phyloP scores from a whole-genome alignment of 2,797 vertebrate species.

The Erethizon dorsatum region DNA sequence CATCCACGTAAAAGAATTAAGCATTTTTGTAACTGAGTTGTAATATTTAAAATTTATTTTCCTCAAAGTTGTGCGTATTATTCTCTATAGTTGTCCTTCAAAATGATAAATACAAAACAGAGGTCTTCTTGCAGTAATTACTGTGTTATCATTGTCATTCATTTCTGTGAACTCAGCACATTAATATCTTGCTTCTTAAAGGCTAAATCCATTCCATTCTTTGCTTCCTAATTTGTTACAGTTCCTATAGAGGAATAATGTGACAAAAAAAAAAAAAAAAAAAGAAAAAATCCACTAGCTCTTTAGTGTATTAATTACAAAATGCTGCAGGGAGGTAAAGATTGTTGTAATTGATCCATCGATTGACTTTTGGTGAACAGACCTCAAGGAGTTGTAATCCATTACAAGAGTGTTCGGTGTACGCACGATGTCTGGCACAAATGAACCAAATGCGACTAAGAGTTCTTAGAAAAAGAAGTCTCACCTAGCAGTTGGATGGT shows the following conservation, averaged over 20 bases:
- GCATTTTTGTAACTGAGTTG: constrained; percentile 20
- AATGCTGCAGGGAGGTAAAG: constrained; percentile 62
- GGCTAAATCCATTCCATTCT: constrained; percentile 49
- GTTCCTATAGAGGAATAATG: constrained; percentile 62
- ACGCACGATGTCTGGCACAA: neutral
- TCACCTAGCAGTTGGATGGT: constrained; percentile 36
- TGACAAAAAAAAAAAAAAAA: neutral
- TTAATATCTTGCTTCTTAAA: constrained; percentile 74
- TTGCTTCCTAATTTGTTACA: constrained; percentile 4
- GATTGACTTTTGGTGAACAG: constrained; percentile 69
- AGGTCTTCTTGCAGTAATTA: constrained; percentile 71
- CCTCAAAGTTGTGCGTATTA: constrained; percentile 20
- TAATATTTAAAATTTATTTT: constrained; percentile 18
- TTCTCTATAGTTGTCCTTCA: constrained; percentile 65
- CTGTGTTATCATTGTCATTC: constrained; percentile 47
- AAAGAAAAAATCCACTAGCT: neutral
- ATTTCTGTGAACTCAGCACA: constrained; percentile 22
- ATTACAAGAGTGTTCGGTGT: neutral
- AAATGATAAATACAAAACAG: constrained; percentile 29
- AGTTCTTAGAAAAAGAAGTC: neutral
- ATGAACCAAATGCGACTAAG: neutral
- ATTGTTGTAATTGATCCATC: constrained; percentile 73
- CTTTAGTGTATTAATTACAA: constrained; percentile 76
- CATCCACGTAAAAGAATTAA: neutral
- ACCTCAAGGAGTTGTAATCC: constrained; percentile 50